These are phyloP conservation scores for Artibeus jamaicensis DNA, from an alignment of 2,797 vertebrate genomes.

Conservation along the genomic window DNA sequence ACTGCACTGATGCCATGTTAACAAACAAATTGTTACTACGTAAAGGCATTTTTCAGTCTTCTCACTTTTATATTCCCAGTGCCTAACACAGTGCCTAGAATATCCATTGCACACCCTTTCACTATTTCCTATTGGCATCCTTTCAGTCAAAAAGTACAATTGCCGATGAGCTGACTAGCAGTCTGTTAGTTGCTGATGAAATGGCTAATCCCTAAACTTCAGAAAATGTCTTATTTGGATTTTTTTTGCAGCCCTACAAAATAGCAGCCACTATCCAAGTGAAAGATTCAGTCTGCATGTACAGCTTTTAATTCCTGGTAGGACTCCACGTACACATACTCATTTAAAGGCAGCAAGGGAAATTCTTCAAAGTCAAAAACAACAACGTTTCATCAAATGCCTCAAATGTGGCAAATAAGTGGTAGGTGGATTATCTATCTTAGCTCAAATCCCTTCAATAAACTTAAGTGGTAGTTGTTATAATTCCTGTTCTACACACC, in stretches of 20 bases:
- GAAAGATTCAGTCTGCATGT: not conserved
- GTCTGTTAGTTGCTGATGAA: not conserved
- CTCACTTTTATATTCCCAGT: not conserved
- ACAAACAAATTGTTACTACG: not conserved
- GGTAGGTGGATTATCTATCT: not conserved
- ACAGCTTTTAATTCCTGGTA: not conserved
- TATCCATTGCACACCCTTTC: not conserved
- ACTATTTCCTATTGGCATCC: not conserved
- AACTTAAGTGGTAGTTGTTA: not conserved
- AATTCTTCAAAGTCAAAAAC: not conserved
- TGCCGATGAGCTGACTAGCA: not conserved
- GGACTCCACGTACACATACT: not conserved
- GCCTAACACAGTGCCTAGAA: not conserved
- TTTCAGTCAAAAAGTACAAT: not conserved
- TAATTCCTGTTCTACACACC: not conserved
- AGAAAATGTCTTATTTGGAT: conserved; percentile 21
- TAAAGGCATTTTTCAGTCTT: not conserved
- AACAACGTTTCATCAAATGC: not conserved
- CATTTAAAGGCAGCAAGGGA: not conserved
- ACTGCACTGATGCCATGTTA: not conserved
- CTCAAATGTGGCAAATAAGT: not conserved
- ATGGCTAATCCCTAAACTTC: conserved; percentile 13
- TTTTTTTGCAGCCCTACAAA: not conserved
- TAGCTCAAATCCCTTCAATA: conserved; percentile 28
- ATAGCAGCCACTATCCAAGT: not conserved